These are phyloP conservation scores for Thamnophis elegans DNA, from an alignment of 2,797 vertebrate species.

Conservation along the genomic window DNA sequence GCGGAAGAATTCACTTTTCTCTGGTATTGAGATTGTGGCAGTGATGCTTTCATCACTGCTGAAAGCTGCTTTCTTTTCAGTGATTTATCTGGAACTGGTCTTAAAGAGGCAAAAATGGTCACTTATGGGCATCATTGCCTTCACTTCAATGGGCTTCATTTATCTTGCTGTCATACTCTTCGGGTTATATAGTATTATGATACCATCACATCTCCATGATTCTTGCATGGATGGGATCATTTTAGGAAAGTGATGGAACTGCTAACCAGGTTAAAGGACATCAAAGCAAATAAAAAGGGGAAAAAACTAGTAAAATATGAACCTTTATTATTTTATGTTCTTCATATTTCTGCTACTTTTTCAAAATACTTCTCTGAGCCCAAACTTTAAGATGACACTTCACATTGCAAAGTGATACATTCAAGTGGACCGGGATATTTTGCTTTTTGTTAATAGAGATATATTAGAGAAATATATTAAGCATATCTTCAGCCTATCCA, in stretches of 20 bases:
- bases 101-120: background rate
- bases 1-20: constrained; percentile 56
- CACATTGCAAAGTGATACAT: background rate
- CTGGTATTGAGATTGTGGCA: constrained; percentile 21
- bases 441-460: constrained; percentile 23
- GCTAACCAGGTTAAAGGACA: background rate
- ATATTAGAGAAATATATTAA: background rate
- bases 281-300: background rate
- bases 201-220: background rate
- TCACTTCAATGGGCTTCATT: background rate
- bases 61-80: background rate
- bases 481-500: background rate
- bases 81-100: background rate
- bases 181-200: background rate
- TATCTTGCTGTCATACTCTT: background rate
- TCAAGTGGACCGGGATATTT: too few species aligned
- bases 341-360: background rate
- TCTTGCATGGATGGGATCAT: background rate
- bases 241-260: background rate
- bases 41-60: constrained; percentile 19
- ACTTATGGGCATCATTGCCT: background rate
- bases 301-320: background rate
- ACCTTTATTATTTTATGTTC: background rate
- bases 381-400: background rate
- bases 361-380: background rate